Conservation (phyloP, 1,140 invertebrate species). For the Marisa cornuarietis region DNA sequence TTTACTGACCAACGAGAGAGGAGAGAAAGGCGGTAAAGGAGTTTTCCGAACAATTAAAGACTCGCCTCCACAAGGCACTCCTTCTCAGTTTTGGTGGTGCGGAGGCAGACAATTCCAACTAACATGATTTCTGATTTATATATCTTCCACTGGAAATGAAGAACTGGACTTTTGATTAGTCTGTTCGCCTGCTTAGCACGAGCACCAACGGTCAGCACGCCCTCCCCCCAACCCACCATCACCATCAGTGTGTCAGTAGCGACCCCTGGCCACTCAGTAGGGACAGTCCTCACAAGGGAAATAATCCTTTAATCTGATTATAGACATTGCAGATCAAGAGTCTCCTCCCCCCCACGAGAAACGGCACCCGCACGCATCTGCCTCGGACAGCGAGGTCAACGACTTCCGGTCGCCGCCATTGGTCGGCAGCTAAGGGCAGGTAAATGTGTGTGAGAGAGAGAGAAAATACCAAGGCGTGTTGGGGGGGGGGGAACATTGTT, state of each 20-base stretch:
- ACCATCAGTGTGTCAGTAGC: not conserved
- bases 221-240: not conserved
- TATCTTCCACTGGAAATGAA: not conserved
- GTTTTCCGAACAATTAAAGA: not conserved
- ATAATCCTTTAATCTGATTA: too few relatives aligned
- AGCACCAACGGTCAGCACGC: not conserved
- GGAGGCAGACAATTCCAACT: not conserved
- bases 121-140: not conserved
- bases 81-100: not conserved
- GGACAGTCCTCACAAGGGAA: too few relatives aligned
- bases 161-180: not conserved
- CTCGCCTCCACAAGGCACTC: not conserved
- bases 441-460: too few relatives aligned
- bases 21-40: not conserved
- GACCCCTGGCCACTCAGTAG: not conserved
- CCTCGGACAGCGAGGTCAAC: too few relatives aligned
- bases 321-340: too few relatives aligned
- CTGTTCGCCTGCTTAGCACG: not conserved
- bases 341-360: too few relatives aligned
- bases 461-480: too few relatives aligned
- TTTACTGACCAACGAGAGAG: not conserved
- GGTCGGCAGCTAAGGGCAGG: too few relatives aligned
- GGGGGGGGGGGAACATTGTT: too few relatives aligned
- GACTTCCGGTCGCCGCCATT: too few relatives aligned
- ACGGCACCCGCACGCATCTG: too few relatives aligned